Evolutionary conservation across 2,888 invertebrate genomes (phyloP).

Genomic region (Drepanosiphum platanoidis): DNA sequence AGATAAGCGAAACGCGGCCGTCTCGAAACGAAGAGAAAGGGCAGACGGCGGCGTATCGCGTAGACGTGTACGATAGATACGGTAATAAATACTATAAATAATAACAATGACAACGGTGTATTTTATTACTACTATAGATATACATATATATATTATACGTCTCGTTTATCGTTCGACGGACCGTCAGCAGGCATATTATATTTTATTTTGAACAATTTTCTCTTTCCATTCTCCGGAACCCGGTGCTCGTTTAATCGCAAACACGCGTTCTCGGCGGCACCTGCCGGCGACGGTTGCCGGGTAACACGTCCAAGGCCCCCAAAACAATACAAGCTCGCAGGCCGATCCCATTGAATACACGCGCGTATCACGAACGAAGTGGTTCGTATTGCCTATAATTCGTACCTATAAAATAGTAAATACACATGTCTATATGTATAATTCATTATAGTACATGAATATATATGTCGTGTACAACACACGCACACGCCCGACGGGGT

Average conservation of each 20-base stretch:
- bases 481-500: background rate
- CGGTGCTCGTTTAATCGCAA: background rate
- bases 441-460: too few relatives aligned
- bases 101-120: too few relatives aligned
- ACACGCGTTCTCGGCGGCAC: background rate
- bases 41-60: too few relatives aligned
- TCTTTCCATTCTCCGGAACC: background rate
- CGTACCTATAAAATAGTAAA: too few relatives aligned
- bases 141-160: background rate
- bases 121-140: background rate
- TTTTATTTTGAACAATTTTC: too few relatives aligned
- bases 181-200: too few relatives aligned
- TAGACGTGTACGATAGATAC: too few relatives aligned
- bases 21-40: background rate
- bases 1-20: background rate
- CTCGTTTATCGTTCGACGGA: too few relatives aligned
- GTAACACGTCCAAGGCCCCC: slow-evolving; percentile 26
- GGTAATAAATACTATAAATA: too few relatives aligned
- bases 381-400: background rate
- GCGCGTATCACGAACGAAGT: background rate
- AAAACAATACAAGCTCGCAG: slow-evolving; percentile 25
- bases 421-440: too few relatives aligned
- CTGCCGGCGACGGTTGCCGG: slow-evolving; percentile 48
- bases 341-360: background rate
- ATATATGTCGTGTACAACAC: background rate